Conservation (phyloP, 2,797 vertebrate genomes). For the Esox masquinongy region DNA sequence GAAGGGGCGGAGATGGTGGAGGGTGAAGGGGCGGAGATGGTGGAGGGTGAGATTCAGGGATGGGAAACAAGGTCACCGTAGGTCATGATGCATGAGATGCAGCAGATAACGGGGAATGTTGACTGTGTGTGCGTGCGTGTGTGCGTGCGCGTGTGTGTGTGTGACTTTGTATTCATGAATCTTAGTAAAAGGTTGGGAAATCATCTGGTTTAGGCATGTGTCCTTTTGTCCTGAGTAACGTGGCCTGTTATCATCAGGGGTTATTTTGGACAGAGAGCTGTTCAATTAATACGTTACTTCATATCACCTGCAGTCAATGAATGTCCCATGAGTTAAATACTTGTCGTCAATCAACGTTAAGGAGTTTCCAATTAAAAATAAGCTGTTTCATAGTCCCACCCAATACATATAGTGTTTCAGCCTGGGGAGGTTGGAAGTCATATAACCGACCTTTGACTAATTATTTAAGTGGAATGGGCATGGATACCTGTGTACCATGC, state of each 20-base stretch:
- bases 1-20: no score
- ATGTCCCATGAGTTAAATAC: constrained; percentile 31
- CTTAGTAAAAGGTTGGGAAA: background rate
- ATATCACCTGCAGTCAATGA: constrained; percentile 39
- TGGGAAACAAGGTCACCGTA: background rate
- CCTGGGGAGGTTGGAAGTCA: background rate
- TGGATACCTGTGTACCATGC: background rate
- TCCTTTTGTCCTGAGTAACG: constrained; percentile 2
- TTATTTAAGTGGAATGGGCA: background rate
- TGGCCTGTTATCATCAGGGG: constrained; percentile 16
- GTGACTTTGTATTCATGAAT: constrained; percentile 21
- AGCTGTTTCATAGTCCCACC: background rate
- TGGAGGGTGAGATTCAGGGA: constrained; percentile 15
- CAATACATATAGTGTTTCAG: background rate
- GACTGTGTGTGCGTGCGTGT: background rate
- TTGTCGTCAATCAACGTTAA: constrained; percentile 34
- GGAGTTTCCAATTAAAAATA: constrained; percentile 8
- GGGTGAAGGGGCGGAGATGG: no score
- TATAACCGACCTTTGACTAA: background rate
- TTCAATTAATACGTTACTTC: constrained; percentile 37
- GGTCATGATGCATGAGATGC: background rate
- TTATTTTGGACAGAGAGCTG: constrained; percentile 2
- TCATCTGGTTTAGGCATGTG: background rate
- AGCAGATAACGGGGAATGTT: background rate
- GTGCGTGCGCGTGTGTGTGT: constrained; percentile 9